phyloP scores from a whole-genome alignment of 2,797 vertebrate genomes.

The Iguana delicatissima region DNA sequence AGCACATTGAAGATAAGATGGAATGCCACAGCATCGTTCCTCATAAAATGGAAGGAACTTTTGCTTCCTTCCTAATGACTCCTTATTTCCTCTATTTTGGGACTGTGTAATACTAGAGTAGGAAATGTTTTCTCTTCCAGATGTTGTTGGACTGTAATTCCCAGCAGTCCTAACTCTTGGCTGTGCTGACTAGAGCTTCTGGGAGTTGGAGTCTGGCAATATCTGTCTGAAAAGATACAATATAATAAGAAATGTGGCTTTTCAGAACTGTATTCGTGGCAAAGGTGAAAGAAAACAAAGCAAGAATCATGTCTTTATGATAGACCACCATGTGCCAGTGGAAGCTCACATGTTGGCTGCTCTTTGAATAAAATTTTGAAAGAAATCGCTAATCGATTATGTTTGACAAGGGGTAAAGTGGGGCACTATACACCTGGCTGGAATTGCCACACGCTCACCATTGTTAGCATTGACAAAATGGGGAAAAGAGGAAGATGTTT shows the following conservation, averaged over 20 bases:
- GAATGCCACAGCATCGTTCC: not conserved
- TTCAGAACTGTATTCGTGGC: constrained; percentile 92
- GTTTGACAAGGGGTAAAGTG: constrained; percentile 90
- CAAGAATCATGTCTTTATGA: constrained; percentile 96
- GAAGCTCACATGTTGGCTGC: constrained; percentile 94
- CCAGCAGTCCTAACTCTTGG: no score
- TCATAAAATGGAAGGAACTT: not conserved
- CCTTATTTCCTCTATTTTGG: not conserved
- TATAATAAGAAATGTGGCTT: constrained; percentile 88
- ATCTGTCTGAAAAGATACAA: not conserved
- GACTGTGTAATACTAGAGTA: not conserved
- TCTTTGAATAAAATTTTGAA: constrained; percentile 97
- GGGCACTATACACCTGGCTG: constrained; percentile 95
- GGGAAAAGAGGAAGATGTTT: constrained; percentile 81
- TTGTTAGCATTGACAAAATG: constrained; percentile 89
- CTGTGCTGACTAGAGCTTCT: not conserved
- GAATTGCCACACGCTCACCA: constrained; percentile 97
- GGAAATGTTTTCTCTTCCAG: no score
- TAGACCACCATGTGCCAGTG: constrained; percentile 96
- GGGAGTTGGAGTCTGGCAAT: not conserved
- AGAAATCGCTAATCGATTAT: constrained; percentile 94
- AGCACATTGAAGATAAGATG: not conserved
- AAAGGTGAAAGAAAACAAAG: constrained; percentile 89
- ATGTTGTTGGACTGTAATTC: no score
- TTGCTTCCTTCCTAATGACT: not conserved